Base-by-base conservation (phyloP, 2,113 vertebrate species). In the Gasterosteus nipponicus region DNA sequence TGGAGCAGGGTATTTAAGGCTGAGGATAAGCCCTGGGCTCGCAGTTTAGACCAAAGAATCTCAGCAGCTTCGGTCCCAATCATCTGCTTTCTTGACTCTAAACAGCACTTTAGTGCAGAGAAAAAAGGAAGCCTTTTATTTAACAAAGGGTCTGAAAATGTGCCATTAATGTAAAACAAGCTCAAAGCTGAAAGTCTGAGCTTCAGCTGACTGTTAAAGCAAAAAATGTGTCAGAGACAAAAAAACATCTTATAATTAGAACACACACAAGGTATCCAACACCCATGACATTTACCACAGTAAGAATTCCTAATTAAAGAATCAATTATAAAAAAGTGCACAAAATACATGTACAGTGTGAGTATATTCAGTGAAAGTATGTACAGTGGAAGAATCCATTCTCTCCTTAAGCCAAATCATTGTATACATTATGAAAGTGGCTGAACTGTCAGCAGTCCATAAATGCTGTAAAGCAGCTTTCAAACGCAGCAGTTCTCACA, bases 391-490 rank as follows among this genome's bases (percentile, higher is more conserved):
- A 78, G 5, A 73, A 83, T 78, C 26, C 69, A 71, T 68, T 57
- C n/a, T 44, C 4, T 54, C 41, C 15, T 46, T 47, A 74, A 80
- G 53, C 44, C 57, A 39, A 67, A 71, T 59, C 59, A 35, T 74
- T 81, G 58, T 73, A 66, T 59, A 73, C 49, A 49, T 84, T 64
- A 69, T 81, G 62, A 85, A 86, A 78, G 72, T 14, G 14, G 35
- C 69, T 22, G n/a, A 56, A 18, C 69, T 76, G 82, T 64, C 84
- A 84, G 71, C 70, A 81, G 61, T 76, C 73, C 53, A 63, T 64
- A 74, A 87, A 75, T 80, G 81, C 85, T 77, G 77, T 80, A 78
- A 85, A 87, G 71, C 49, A 64, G 62, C 63, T 82, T 76, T 78
- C 46, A 82, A 87, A 75, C 41, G 22, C 46, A 1, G 58, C 83